Evolutionary conservation across 1,140 invertebrate species (phyloP), one percentile per base, ranked within the genome.

Genomic region (Lasioglossum baleicum): DNA sequence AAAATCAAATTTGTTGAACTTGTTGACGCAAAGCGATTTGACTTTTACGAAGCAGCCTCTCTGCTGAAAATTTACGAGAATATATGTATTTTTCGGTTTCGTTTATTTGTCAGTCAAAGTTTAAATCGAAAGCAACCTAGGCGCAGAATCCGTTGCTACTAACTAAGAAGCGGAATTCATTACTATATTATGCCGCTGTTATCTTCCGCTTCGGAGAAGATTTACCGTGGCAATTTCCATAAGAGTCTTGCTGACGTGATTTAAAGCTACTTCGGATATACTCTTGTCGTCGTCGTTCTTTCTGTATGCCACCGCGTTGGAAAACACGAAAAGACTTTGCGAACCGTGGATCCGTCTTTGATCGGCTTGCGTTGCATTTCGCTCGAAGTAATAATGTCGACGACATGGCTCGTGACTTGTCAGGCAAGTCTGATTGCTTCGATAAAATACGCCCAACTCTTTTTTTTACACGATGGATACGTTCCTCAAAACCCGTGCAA

Each of bases 191-290:
- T 40, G 42, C 20, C 15, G 4, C 58, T 48, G 42, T 72, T 53
- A 76, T 77, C 26, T 17, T 20, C 11, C 7, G 4, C 7, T 63
- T n/a, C 22, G 31, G 17, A 40, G 0, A 31, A 15, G 40, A 51
- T 77, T 63, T 63, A n/a, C 26, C 8, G 51, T 44, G 40, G 26
- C 8, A 72, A 72, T 78, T 53, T 64, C 20, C 60, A 20, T 42
- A 10, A 60, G 53, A 48, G 58, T 44, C 11, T 60, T 10, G 20
- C 31, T 1, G 20, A 8, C 7, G 15, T 44, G 42, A 31, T 40
- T 67, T 7, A 22, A 3, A 15, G 15, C 40, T n/a, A n/a, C 35
- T 68, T 58, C n/a, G 35, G 40, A 58, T 44, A 58, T 56, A 42
- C 26, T 20, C 20, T 40, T 26, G 20, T 40, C 11, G 13, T 31